phyloP scores from a whole-genome alignment of 2,888 invertebrate species.

The Sminthurinus aureus region DNA sequence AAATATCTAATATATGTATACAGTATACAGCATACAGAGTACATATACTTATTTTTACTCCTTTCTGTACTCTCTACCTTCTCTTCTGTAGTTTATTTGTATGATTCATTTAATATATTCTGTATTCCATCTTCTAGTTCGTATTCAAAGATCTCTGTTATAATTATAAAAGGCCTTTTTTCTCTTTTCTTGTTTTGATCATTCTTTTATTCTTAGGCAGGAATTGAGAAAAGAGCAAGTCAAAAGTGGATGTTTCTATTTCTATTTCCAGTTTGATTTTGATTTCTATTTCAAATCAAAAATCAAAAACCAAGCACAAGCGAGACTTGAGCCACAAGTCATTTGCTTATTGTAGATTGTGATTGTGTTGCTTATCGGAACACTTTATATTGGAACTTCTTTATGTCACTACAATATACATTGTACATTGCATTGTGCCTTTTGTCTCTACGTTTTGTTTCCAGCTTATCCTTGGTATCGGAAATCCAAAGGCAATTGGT shows the following conservation, averaged over 20 bases:
- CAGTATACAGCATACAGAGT: background rate
- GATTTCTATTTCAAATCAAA: background rate
- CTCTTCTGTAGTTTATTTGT: background rate
- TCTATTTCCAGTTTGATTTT: background rate
- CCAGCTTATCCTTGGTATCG: too few species aligned
- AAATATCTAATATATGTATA: background rate
- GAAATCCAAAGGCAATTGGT: too few species aligned
- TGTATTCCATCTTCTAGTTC: too few species aligned
- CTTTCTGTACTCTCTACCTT: background rate
- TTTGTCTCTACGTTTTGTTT: too few species aligned
- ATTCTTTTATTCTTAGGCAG: background rate
- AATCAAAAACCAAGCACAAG: background rate
- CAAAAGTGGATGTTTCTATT: background rate
- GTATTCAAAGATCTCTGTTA: slow-evolving; percentile 3
- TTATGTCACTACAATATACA: too few species aligned
- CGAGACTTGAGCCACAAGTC: too few species aligned
- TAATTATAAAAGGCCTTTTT: slow-evolving; percentile 1
- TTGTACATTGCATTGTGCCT: too few species aligned
- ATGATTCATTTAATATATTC: too few species aligned
- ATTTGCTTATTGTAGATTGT: background rate
- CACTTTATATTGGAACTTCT: background rate
- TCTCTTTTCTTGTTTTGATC: background rate
- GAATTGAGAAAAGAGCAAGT: background rate
- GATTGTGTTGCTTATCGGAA: background rate
- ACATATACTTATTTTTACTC: too few species aligned